Conservation (phyloP, 2,888 invertebrate species). For the Electrophaes corylata region DNA sequence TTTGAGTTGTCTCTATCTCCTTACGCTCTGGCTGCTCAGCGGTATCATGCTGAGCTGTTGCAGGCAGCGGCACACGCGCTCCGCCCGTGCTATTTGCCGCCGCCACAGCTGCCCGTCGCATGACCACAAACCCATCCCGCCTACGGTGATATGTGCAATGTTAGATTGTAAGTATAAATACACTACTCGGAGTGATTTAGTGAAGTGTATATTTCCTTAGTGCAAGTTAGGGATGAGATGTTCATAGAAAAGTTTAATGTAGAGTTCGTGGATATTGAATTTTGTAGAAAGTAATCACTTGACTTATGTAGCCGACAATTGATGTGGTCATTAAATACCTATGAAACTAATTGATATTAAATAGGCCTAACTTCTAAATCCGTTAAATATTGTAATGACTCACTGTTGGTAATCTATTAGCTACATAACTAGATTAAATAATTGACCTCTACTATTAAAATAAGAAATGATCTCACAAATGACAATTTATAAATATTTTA, state of each 20-base stretch:
- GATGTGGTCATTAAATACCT: not conserved
- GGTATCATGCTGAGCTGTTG: constrained; percentile 75
- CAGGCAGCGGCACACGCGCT: constrained; percentile 77
- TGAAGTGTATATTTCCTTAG: constrained; percentile 14
- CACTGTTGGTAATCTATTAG: constrained; percentile 6
- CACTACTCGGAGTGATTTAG: constrained; percentile 18
- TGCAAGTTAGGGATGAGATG: not conserved
- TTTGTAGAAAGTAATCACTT: not conserved
- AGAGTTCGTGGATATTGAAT: constrained; percentile 3
- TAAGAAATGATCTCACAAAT: constrained; percentile 28
- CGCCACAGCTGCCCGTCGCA: constrained; percentile 76
- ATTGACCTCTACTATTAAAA: constrained; percentile 14
- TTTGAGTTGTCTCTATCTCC: constrained; percentile 63
- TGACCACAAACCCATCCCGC: constrained; percentile 68
- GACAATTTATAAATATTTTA: not conserved
- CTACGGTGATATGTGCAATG: constrained; percentile 72
- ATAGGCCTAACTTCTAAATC: constrained; percentile 1
- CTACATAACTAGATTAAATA: constrained; percentile 1
- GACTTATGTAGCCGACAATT: not conserved
- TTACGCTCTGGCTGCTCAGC: constrained; percentile 73
- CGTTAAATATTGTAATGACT: not conserved
- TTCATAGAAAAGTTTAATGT: not conserved
- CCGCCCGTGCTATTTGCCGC: constrained; percentile 78
- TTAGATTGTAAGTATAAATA: constrained; percentile 79
- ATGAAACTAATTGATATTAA: constrained; percentile 2